Conservation (phyloP, 2,797 vertebrate genomes). For the Paramormyrops hopkinsi region DNA sequence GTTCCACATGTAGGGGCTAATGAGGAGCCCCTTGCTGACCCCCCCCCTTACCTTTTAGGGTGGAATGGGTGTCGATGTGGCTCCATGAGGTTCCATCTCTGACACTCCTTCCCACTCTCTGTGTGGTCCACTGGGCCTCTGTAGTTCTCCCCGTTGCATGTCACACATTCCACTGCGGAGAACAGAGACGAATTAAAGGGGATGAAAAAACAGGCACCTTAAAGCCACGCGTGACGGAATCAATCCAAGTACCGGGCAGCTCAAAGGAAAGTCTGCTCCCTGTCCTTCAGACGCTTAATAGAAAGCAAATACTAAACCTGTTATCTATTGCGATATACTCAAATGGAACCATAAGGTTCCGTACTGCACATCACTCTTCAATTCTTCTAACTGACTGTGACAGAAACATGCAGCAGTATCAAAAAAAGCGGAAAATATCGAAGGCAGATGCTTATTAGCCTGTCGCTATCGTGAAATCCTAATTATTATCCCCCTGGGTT, state of each 20-base stretch:
- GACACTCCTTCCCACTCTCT: slow-evolving; percentile 86
- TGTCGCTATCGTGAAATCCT: slow-evolving; percentile 46
- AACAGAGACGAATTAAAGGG: slow-evolving; percentile 30
- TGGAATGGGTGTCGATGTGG: slow-evolving; percentile 89
- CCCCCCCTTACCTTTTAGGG: slow-evolving; percentile 73
- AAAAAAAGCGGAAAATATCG: slow-evolving; percentile 54
- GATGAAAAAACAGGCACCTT: not conserved
- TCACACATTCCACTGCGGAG: slow-evolving; percentile 83
- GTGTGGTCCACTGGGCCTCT: slow-evolving; percentile 96
- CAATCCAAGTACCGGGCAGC: slow-evolving; percentile 7
- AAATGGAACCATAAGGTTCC: slow-evolving; percentile 6
- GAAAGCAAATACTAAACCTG: not conserved
- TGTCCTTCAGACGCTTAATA: not conserved
- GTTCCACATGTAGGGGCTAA: not conserved
- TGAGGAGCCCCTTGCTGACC: not conserved
- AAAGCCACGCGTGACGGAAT: not conserved
- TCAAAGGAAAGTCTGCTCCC: not conserved
- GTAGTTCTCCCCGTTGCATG: slow-evolving; percentile 90
- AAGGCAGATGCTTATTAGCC: slow-evolving; percentile 59
- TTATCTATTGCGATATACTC: slow-evolving; percentile 1
- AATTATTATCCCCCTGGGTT: slow-evolving; percentile 45
- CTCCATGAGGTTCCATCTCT: slow-evolving; percentile 90
- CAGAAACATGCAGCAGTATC: slow-evolving; percentile 38
- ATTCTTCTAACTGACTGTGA: not conserved
- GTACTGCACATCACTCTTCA: not conserved